Percentiles rank a stretch among this genome's conserved stretches.
Evolutionary conservation across 1,140 invertebrate genomes (phyloP).

Genomic region (Ptiloglossa arizonensis): DNA sequence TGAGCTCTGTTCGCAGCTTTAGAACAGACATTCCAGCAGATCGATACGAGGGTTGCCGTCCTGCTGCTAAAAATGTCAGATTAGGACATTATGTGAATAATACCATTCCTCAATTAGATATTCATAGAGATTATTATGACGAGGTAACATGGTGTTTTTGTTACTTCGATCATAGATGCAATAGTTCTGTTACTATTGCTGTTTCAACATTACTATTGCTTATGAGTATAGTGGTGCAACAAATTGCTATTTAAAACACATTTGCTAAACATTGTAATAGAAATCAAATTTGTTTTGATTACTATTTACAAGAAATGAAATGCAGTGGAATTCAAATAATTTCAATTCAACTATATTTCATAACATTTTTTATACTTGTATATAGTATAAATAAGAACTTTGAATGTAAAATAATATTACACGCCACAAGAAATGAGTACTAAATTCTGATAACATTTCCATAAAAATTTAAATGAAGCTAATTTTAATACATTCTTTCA

Average conservation of each 20-base stretch:
- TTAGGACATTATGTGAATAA: constrained; percentile 94
- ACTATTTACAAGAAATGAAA: not conserved
- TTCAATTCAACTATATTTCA: not conserved
- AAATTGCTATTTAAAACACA: constrained; percentile 41
- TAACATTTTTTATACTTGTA: not conserved
- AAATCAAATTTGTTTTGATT: not conserved
- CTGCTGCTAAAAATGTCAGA: constrained; percentile 89
- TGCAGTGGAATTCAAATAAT: not conserved
- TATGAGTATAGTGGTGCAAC: constrained; percentile 47
- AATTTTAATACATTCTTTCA: not conserved
- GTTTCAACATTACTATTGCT: constrained; percentile 63
- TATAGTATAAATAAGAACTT: constrained; percentile 38
- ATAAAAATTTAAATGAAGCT: not conserved
- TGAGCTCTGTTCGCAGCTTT: constrained; percentile 89
- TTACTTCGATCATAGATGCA: constrained; percentile 94
- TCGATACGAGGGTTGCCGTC: constrained; percentile 93
- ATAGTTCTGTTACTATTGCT: constrained; percentile 78
- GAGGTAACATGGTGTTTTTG: constrained; percentile 95
- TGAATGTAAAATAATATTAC: too few relatives aligned
- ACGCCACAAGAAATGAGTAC: not conserved
- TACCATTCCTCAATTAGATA: constrained; percentile 91
- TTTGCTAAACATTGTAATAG: not conserved
- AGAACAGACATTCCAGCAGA: constrained; percentile 95
- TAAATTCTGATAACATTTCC: not conserved
- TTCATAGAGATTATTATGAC: constrained; percentile 92